Evolutionary conservation across 1,140 invertebrate species (phyloP), one percentile per base, ranked within the genome.

Genomic region (Mycetomoellerius zeteki): DNA sequence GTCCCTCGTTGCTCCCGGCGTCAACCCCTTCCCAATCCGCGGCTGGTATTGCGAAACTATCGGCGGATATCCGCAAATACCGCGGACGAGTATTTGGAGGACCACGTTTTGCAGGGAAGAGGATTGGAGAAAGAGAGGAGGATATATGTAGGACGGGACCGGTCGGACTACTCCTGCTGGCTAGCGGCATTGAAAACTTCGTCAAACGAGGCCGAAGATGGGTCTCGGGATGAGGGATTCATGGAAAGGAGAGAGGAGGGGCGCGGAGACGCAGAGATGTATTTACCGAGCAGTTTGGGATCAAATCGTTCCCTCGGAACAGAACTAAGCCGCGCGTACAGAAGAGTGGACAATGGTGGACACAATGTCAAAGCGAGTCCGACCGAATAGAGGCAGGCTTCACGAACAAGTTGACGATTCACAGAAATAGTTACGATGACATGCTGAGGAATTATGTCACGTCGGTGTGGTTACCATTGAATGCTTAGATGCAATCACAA

Each of bases 31-130:
- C 27, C 86, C 65, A 33, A 69, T 75, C 86, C 67, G 52, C 58
- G 67, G 71, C 84, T 76, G 82, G 82, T 89, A 84, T 89, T 90
- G 89, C 89, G 72, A 78, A 85, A 81, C 86, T 85, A 90, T 64
- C 80, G 86, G 69, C 86, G 89, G 89, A 90, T 85, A 90, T 90
- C 88, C 89, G 89, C 86, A 90, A 90, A 90, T 90, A 90, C 80
- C 89, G 88, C 89, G 85, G 30, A 88, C 50, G 88, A 85, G 85
- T 90, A 90, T 89, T 90, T 78, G 71, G 88, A 84, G 62, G 64
- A 77, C 71, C 84, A 33, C 47, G 73, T 82, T 67, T 69, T 47
- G 56, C 43, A 43, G 16, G n/a, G 27, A 10, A 58, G 6, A 37
- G 85, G 77, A 21, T 58, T 27, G 58, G 16, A 16, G 7, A 33